Conservation (phyloP, 2,797 vertebrate species). For the Vespertilio murinus region DNA sequence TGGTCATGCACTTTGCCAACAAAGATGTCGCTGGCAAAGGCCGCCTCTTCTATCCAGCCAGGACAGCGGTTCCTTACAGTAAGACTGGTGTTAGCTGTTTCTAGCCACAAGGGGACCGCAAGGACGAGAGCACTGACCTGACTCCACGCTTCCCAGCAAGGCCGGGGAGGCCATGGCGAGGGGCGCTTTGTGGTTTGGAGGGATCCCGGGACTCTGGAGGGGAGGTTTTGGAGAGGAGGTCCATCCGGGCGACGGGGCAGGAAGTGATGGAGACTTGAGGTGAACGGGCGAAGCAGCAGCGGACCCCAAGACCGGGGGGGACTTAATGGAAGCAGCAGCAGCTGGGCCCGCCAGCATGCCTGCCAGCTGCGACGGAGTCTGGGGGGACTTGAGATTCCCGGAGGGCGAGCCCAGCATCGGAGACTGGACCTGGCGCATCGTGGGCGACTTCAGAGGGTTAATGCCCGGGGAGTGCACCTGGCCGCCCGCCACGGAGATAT, state of each 20-base stretch:
- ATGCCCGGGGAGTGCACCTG: constrained; percentile 97
- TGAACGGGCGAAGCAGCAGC: constrained; percentile 99
- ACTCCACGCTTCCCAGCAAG: constrained; percentile 96
- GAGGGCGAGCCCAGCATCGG: constrained; percentile 99
- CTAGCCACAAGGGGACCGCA: neutral
- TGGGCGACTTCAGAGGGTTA: constrained; percentile 97
- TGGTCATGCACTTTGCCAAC: neutral
- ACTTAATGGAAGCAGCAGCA: constrained; percentile 96
- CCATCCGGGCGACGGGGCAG: constrained; percentile 98
- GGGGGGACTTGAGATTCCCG: constrained; percentile 98
- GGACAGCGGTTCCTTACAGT: neutral
- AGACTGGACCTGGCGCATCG: constrained; percentile 97
- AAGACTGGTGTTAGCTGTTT: neutral
- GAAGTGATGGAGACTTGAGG: constrained; percentile 99
- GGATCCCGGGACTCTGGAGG: constrained; percentile 98
- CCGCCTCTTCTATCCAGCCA: neutral
- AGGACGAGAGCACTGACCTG: constrained; percentile 85
- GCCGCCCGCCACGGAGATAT: constrained; percentile 93
- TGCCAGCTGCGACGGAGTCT: constrained; percentile 98
- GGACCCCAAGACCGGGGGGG: constrained; percentile 97
- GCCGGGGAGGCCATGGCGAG: constrained; percentile 97
- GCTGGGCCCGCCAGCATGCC: constrained; percentile 96
- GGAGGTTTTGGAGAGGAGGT: constrained; percentile 98
- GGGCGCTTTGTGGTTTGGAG: constrained; percentile 93
- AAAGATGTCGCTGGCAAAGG: neutral